Base-by-base conservation (phyloP, 1,140 invertebrate species). In the Drosophila cardini region DNA sequence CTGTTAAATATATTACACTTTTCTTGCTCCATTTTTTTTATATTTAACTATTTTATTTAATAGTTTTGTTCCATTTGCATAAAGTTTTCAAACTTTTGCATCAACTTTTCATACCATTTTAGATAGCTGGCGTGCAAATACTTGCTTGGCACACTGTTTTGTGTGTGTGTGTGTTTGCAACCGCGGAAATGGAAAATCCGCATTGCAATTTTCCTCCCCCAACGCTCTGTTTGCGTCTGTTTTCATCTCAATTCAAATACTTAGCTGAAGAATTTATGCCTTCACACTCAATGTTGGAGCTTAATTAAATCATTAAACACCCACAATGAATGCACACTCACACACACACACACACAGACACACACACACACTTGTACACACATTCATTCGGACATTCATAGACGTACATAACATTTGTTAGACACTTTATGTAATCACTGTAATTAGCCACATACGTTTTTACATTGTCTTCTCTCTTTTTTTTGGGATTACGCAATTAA, bases 401-500 rank as follows among this genome's bases (percentile, higher is more conserved):
- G 18, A 9, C 21, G 15, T 18, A 64, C 13, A 40, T 38, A 69
- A 73, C 21, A 48, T 43, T 61, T 69, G 57, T 62, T 69, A 40
- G 15, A 57, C 53, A 34, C 55, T 67, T 74, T 74, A 74, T 57
- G 72, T 58, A 74, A 74, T 63, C 34, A 43, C n/a, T 45, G 72
- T 70, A 87, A 87, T 87, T 78, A 76, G 76, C 45, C 67, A 68
- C 40, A 61, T 38, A 61, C 34, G 42, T 58, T 52, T 46, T 61
- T 53, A 64, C 46, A 61, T 73, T 73, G 71, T 55, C 67, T 72
- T 76, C 18, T 34, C 15, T n/a, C 4, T 36, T 68, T 50, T 38
- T 38, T 34, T 52, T 5, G 15, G 60, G 63, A 78, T 86, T 81
- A 86, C 89, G 84, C 68, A 89, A 83, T 32, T 38, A 48, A 38